phyloP scores from a whole-genome alignment of 2,113 vertebrate species.

The Gymnocephalus cernua region DNA sequence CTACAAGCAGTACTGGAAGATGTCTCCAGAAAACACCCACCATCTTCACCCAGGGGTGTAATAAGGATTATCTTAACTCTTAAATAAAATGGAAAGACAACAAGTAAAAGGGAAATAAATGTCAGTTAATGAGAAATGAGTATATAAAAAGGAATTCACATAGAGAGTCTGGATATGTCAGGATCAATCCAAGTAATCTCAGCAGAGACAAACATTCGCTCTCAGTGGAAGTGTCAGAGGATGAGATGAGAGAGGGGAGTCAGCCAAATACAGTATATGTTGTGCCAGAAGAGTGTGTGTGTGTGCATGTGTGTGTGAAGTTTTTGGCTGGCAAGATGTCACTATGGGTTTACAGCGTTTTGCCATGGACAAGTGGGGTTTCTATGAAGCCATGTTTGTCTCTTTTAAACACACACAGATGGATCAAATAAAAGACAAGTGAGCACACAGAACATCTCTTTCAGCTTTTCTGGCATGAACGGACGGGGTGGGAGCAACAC shows the following conservation, averaged over 20 bases:
- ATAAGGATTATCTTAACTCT: neutral
- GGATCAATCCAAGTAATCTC: constrained; percentile 47
- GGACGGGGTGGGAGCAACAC: constrained; percentile 10
- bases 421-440: constrained; percentile 66
- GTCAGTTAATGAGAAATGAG: neutral
- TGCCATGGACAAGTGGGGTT: constrained; percentile 68
- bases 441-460: constrained; percentile 62
- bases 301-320: constrained; percentile 29
- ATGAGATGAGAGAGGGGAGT: constrained; percentile 51
- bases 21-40: neutral
- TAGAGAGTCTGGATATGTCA: neutral
- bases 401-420: constrained; percentile 51
- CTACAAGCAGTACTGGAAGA: neutral
- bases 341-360: constrained; percentile 47
- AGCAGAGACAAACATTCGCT: constrained; percentile 29
- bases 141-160: neutral
- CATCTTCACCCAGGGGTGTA: neutral
- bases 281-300: constrained; percentile 58
- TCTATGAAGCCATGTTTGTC: constrained; percentile 63
- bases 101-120: neutral
- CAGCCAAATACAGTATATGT: constrained; percentile 52
- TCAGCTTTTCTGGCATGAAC: constrained; percentile 55
- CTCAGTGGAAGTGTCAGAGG: constrained; percentile 54
- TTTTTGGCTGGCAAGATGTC: constrained; percentile 60
- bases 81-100: neutral